Base-by-base conservation (phyloP, 37 sponge, comb jelly and placozoan species). In the Dysidea cf. avara region DNA sequence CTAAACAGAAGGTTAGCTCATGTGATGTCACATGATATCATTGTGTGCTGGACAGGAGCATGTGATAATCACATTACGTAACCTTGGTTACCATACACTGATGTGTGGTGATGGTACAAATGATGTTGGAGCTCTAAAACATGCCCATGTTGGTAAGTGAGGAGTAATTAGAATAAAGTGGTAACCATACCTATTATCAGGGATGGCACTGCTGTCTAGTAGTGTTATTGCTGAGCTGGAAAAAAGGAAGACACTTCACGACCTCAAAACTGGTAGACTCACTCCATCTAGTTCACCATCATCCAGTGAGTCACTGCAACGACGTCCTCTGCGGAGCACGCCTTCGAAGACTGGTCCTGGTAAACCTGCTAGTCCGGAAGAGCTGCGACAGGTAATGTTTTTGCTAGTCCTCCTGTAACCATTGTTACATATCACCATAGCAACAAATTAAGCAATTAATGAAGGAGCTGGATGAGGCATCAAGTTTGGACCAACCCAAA, bases 21-120 rank as follows among this genome's bases (percentile, higher is more conserved):
- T 11, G 14, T 64, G 13, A 32, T 68, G 3, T 68, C 39, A 12
- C 20, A 35, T 7, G 40, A 7, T 68, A 21, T 25, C 22, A 13
- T 7, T 35, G 52, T 3, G 35, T 22, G 13, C 25, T 54, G 12
- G 17, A 3, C 61, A 86, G 87, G 93, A 95, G 72, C 46, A 39
- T 21, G 94, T 92, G 48, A 64, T 95, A 47, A 92, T 85, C n/a
- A 37, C 86, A 0, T 85, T 66, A 38, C 83, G 77, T 54, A 52
- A 59, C 34, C 79, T 76, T 3, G 89, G 93, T 34, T 87, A 63
- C 71, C 32, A 79, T 50, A 94, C 99, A n/a, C 82, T 97, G 33
- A 97, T 97, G 99, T 97, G 99, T 83, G 99, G 99, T n/a, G 99
- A 97, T 69, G 99, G 99, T 9, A 94, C 99, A 6, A 97, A 97